phyloP scores from a whole-genome alignment of 2,888 invertebrate genomes.

The Escarpia spicata region DNA sequence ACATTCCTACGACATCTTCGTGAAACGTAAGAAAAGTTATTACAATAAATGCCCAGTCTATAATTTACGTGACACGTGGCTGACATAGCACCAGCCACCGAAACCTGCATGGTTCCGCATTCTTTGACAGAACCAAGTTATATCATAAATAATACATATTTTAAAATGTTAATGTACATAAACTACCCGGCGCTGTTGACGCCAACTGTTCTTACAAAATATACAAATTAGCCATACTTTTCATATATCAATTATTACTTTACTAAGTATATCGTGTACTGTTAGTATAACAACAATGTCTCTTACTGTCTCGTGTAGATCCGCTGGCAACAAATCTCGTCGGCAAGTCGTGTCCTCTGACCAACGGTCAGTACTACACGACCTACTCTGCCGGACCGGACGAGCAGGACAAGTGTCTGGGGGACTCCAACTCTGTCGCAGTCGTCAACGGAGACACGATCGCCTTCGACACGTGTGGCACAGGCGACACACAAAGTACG shows the following conservation, averaged over 20 bases:
- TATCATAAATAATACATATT: too few relatives aligned
- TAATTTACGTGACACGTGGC: neutral
- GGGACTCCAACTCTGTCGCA: neutral
- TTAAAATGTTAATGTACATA: too few relatives aligned
- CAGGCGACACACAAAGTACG: neutral
- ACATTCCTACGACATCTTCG: neutral
- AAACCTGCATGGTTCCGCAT: neutral
- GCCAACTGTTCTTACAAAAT: neutral
- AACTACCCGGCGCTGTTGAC: too few relatives aligned
- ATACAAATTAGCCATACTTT: neutral
- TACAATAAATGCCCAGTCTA: neutral
- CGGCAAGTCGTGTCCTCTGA: neutral
- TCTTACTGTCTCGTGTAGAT: neutral
- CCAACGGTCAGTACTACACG: neutral
- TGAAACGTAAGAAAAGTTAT: neutral
- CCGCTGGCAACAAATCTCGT: neutral
- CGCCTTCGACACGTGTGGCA: neutral
- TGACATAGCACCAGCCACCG: neutral
- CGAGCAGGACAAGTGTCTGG: neutral
- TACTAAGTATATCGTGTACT: neutral
- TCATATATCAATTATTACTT: neutral
- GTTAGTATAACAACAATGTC: neutral
- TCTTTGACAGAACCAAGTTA: too few relatives aligned
- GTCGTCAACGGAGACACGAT: neutral
- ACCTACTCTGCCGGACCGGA: neutral